Percentiles rank a stretch among this genome's conserved stretches.
Conservation (phyloP, 2,797 vertebrate species). For the Ambastaia sidthimunki region DNA sequence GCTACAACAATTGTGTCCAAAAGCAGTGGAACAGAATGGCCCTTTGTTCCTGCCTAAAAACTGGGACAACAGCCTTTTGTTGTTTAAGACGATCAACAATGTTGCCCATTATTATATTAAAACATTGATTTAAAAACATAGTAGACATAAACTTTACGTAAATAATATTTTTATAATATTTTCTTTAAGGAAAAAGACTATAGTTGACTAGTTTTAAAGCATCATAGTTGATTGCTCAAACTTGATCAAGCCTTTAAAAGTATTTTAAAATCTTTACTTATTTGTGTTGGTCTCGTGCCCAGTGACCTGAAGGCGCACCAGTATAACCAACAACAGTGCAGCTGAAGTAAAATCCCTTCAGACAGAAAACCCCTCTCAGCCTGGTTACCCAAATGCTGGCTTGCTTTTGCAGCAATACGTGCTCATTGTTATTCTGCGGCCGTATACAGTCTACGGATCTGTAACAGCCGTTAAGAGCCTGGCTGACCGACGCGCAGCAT, state of each 20-base stretch:
- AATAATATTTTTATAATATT: too few species aligned
- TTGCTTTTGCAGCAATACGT: constrained; percentile 67
- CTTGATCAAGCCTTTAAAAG: neutral
- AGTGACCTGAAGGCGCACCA: neutral
- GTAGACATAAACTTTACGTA: too few species aligned
- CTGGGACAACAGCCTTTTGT: neutral
- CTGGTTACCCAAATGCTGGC: constrained; percentile 58
- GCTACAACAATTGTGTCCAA: neutral
- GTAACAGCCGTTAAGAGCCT: constrained; percentile 57
- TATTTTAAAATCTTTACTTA: neutral
- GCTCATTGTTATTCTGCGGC: constrained; percentile 79
- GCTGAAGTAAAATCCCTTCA: constrained; percentile 51
- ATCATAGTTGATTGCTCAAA: neutral
- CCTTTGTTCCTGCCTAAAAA: constrained; percentile 4
- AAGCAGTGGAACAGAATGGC: constrained; percentile 14
- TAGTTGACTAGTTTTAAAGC: neutral
- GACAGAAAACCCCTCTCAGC: constrained; percentile 52
- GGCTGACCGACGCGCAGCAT: constrained; percentile 67
- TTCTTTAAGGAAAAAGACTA: too few species aligned
- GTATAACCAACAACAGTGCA: constrained; percentile 42
- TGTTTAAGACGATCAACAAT: neutral
- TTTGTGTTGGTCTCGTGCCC: constrained; percentile 26
- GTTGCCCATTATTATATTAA: neutral
- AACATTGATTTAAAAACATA: too few species aligned
- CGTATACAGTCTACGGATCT: constrained; percentile 65